Evolutionary conservation across 2,113 vertebrate genomes (phyloP), one percentile per base, ranked within the genome.

Genomic region (Syrrhaptes paradoxus): DNA sequence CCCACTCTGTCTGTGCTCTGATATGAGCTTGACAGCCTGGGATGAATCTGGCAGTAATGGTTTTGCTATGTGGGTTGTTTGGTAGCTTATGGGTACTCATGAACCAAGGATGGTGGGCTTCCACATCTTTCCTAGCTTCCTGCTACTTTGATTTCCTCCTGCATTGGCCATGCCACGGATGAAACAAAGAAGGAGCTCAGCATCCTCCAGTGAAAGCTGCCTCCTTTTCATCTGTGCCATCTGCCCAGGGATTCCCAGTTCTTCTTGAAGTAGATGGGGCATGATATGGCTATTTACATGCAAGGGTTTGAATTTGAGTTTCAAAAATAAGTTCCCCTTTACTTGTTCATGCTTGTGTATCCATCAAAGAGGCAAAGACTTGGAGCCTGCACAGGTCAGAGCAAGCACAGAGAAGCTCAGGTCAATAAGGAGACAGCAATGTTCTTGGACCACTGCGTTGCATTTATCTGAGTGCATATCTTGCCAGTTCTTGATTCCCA

Each of bases 321-420:
- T 29, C 9, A 1, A 51, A 75, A 68, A 43, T 14, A 38, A 11
- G 2, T 24, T 78, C 32, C 12, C 15, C 7, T 87, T 46, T n/a
- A 7, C 32, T 49, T 36, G 6, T 7, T 66, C 26, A 8, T 1
- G 7, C 52, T 84, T 52, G 21, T 55, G 26, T 17, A 17, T 18
- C 63, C 62, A 48, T 32, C 41, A 24, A 55, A 77, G 72, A 51
- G 52, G 54, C 17, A 48, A 59, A 63, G 25, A n/a, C 34, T 0
- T 0, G 0, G n/a, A 80, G 18, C 3, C n/a, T 41, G 51, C 3
- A 1, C n/a, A 34, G 67, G 65, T 31, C 80, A 78, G 36, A 51
- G 21, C 3, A 7, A 55, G 10, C 62, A 74, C 73, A 74, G 49
- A 91, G 63, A 32, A 65, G 48, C n/a, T 74, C 52, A 21, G 66